Base-by-base conservation (phyloP, 1,140 invertebrate genomes). In the Hylaeus volcanicus region DNA sequence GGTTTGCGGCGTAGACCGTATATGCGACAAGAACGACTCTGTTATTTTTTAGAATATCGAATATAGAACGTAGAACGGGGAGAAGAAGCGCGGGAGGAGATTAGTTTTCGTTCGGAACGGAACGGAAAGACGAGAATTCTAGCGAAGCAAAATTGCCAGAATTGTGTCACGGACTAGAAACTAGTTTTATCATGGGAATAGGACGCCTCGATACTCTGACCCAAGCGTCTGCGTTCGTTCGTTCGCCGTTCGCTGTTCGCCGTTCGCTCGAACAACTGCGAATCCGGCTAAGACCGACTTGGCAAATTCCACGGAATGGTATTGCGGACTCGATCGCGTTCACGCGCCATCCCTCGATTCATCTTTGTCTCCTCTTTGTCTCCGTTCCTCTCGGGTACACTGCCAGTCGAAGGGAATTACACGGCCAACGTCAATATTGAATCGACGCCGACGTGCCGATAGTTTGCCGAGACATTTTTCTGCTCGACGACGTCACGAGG, bases 361-460 rank as follows among this genome's bases (percentile, higher is more conserved):
- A 11, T 6, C 53, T 58, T 26, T 1, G 26, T 26, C 55, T 14
- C 11, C 15, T 26, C 9, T 3, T 12, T 26, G 5, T 48, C 39
- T 14, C n/a, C 43, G 2, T n/a, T 51, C 4, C 2, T 12, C 43
- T 55, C 61, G 43, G 2, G 1, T 6, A 15, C 4, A 60, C 58
- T 56, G n/a, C 14, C 58, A 51, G 81, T 78, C 74, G 64, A 83
- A 79, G 63, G 56, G 78, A 86, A 81, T 87, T 84, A 75, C 61
- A 73, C 43, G 41, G 45, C 39, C 58, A 80, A 81, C 78, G 78
- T 87, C 81, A 78, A 86, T 87, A 86, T 86, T 70, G 77, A 80
- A 85, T 9, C 55, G 37, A 66, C 65, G 55, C 37, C 26, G 65
- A 51, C 26, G 26, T 26, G 26, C 53, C 75, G 73, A 81, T 55